Evolutionary conservation across 2,797 vertebrate species (phyloP).

Genomic region (Melanogrammus aeglefinus): DNA sequence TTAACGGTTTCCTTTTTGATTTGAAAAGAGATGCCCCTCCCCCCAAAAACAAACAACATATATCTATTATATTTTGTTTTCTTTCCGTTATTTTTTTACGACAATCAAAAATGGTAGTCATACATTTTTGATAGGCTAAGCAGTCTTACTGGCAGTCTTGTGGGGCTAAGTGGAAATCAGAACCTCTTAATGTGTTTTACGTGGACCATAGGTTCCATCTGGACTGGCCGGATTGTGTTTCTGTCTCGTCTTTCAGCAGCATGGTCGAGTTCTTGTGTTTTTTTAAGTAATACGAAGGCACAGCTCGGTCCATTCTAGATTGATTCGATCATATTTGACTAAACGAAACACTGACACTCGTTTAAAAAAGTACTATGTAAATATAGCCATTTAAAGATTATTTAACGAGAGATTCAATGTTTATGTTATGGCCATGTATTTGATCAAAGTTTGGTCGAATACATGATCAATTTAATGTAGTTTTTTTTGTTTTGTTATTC

Average conservation of each 20-base stretch:
- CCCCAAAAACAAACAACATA: conserved; percentile 19
- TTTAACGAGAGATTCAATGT: not conserved
- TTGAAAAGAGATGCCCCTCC: conserved; percentile 46
- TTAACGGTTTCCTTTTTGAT: not conserved
- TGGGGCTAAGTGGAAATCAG: conserved; percentile 30
- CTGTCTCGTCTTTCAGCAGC: conserved; percentile 22
- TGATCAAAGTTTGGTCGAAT: not conserved
- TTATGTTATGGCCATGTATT: not conserved
- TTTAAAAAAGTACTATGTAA: not conserved
- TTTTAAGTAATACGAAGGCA: conserved; percentile 1
- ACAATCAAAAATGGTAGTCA: conserved; percentile 76
- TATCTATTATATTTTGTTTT: conserved; percentile 43
- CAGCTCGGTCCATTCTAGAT: not conserved
- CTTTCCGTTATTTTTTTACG: conserved; percentile 50
- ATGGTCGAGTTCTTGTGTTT: not conserved
- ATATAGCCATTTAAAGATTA: not conserved
- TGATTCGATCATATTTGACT: not conserved
- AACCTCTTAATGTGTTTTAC: not conserved
- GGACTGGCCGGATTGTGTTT: conserved; percentile 6
- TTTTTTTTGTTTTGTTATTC: conserved; percentile 21
- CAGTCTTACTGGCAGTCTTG: conserved; percentile 74
- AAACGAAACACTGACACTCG: not conserved
- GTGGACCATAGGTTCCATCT: conserved; percentile 4
- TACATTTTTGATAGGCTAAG: conserved; percentile 87
- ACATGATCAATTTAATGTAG: not conserved